Evolutionary conservation across 2,797 vertebrate species (phyloP).

Genomic region (Smutsia temminckii): DNA sequence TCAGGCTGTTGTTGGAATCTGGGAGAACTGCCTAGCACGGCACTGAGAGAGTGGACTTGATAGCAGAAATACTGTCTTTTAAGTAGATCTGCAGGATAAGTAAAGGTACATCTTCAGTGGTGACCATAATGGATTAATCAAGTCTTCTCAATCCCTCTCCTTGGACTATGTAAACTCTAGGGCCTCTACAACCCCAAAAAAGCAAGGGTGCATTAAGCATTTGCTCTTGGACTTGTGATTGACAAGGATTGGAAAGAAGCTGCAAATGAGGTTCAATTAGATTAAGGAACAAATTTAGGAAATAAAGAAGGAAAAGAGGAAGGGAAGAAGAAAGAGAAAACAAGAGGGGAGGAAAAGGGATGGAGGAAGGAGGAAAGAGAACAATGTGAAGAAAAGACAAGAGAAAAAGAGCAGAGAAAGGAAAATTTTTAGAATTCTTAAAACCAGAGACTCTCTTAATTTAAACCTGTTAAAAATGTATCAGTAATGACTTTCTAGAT

Average conservation of each 20-base stretch:
- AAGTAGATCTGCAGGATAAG: not conserved
- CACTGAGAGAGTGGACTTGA: not conserved
- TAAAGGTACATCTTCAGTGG: not conserved
- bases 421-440: not conserved
- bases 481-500: not conserved
- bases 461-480: constrained; percentile 8
- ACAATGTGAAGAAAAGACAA: not conserved
- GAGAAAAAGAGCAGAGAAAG: not conserved
- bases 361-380: too few species aligned
- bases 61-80: not conserved
- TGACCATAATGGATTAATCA: not conserved
- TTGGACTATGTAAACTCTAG: not conserved
- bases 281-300: not conserved
- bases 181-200: not conserved
- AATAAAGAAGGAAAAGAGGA: not conserved
- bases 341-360: fast-evolving
- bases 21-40: not conserved
- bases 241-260: not conserved
- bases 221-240: not conserved
- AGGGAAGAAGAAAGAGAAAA: too few species aligned
- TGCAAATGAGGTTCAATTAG: not conserved
- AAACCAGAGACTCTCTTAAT: not conserved
- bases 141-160: not conserved
- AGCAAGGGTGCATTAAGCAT: not conserved
- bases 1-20: not conserved